Base-by-base conservation (phyloP, 2,113 vertebrate genomes). In the Larimichthys crocea region DNA sequence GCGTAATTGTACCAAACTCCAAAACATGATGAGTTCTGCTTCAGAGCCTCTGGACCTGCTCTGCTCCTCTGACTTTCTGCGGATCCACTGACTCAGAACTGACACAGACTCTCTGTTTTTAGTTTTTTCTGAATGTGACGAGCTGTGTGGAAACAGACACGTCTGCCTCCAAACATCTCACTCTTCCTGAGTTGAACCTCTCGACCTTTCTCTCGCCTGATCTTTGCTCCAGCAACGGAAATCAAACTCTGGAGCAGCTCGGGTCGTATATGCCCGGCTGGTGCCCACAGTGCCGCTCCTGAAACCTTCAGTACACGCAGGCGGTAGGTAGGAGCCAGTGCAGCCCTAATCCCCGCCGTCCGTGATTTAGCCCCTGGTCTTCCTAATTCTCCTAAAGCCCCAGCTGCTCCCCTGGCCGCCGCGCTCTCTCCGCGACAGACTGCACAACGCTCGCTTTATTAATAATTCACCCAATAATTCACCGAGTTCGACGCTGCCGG, bases 381-480 rank as follows among this genome's bases (percentile, higher is more conserved):
- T 86, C 73, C 88, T 94, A 92, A 95, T 93, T 90, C 94, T 85
- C 84, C 91, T 82, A 91, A 92, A 92, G 87, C 92, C 91, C 75
- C 94, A 94, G 94, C 94, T 95, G 94, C 92, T 93, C 81, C 72
- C 72, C 75, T 87, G 90, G 91, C 87, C 90, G 88, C 92, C 74
- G 31, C 75, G 81, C 88, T 69, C 85, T 87, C 80, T 26, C 82
- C 81, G 80, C 90, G 84, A 93, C 94, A 95, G 91, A 72, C 92
- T 93, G 93, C 91, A 75, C 92, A 91, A 91, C 89, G 91, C 87
- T 87, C 85, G 81, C 89, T 35, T 91, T 94, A 93, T 95, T 93
- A 93, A 95, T 95, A 93, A 94, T 94, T 94, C 88, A 94, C 90
- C 89, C 77, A 84, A 89, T 87, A 90, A 91, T 87, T 88, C 86